These are phyloP conservation scores for Chelmon rostratus DNA, from an alignment of 2,797 vertebrate species.

Conservation along the genomic window DNA sequence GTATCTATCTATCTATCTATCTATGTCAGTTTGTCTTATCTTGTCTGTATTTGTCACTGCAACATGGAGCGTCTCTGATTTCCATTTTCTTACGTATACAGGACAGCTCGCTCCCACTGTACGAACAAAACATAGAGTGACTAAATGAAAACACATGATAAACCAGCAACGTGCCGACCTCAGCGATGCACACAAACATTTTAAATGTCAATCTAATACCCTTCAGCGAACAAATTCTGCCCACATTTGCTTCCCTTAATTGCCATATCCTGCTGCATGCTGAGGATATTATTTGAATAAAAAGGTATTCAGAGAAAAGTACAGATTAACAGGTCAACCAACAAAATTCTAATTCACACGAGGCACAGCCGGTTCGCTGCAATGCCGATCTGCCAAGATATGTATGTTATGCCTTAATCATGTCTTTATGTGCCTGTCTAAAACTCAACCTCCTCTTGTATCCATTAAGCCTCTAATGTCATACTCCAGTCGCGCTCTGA, in stretches of 20 bases:
- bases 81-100: not conserved
- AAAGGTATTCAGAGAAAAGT: slow-evolving; percentile 35
- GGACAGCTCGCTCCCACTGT: not conserved
- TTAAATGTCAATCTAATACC: slow-evolving; percentile 19
- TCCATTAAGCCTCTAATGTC: slow-evolving; percentile 43
- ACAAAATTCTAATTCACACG: slow-evolving; percentile 23
- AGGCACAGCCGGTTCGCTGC: slow-evolving; percentile 39
- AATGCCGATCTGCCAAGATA: slow-evolving; percentile 34
- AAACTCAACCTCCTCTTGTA: slow-evolving; percentile 24
- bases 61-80: not conserved
- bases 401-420: slow-evolving; percentile 49
- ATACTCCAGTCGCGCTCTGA: slow-evolving; percentile 34
- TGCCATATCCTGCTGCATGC: slow-evolving; percentile 10
- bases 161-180: not conserved
- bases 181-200: slow-evolving; percentile 14
- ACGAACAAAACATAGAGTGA: slow-evolving; percentile 9
- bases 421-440: slow-evolving; percentile 55
- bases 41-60: not conserved
- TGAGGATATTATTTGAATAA: slow-evolving; percentile 28
- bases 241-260: not conserved
- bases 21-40: not conserved
- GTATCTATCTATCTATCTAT: too few species aligned
- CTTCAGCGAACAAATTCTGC: not conserved
- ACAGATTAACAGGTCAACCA: slow-evolving; percentile 48
- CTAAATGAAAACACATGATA: not conserved